A percentile compares a stretch with the other conserved stretches of the same genome.
phyloP scores from a whole-genome alignment of 2,113 vertebrate genomes.

The Telmatochromis sp. region DNA sequence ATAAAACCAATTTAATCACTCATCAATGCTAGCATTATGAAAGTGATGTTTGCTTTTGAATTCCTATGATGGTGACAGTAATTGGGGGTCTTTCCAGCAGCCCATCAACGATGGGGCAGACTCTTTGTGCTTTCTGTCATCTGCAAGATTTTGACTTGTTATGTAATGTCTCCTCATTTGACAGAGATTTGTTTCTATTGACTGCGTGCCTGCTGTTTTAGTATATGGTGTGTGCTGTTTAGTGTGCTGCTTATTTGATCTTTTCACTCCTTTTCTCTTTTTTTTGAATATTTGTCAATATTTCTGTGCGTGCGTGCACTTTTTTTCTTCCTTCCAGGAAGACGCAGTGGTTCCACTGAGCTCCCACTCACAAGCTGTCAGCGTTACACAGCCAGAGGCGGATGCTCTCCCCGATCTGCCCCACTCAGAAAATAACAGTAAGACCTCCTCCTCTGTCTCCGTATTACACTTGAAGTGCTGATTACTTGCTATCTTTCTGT shows the following conservation, averaged over 20 bases:
- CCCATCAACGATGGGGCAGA: neutral
- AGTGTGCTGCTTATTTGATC: slow-evolving; percentile 6
- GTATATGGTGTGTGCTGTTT: neutral
- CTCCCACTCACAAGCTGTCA: slow-evolving; percentile 65
- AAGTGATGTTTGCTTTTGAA: neutral
- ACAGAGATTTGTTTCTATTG: neutral
- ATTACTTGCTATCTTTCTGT: neutral
- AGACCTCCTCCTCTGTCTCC: slow-evolving; percentile 5
- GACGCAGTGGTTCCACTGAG: slow-evolving; percentile 29
- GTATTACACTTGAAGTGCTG: neutral
- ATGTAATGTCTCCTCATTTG: neutral
- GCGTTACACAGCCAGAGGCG: slow-evolving; percentile 28
- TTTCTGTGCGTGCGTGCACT: neutral
- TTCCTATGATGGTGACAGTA: neutral
- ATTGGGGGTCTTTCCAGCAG: neutral
- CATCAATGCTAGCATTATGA: neutral
- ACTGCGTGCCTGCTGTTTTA: neutral
- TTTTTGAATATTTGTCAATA: neutral
- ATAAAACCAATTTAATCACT: neutral
- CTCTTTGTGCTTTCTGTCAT: slow-evolving; percentile 11
- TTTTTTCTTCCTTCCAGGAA: neutral
- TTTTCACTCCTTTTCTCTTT: neutral
- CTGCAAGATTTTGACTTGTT: neutral
- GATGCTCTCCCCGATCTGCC: slow-evolving; percentile 48
- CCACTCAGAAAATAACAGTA: slow-evolving; percentile 60